phyloP scores from a whole-genome alignment of 2,888 invertebrate species.

The Amphipyra tragopoginis region DNA sequence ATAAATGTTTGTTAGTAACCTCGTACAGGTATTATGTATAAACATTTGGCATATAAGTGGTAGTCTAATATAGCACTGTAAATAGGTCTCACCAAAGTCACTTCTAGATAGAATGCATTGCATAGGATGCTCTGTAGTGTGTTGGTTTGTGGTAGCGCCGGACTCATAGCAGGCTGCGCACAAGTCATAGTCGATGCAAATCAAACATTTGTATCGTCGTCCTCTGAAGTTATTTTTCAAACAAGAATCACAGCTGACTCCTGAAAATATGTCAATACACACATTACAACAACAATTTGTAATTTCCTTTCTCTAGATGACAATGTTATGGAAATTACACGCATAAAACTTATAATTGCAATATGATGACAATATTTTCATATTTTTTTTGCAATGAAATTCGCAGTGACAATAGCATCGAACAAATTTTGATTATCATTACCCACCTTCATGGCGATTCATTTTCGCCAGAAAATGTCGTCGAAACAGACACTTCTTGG shows the following conservation, averaged over 20 bases:
- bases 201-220: conserved; percentile 99
- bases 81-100: conserved; percentile 94
- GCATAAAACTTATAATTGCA: conserved; percentile 54
- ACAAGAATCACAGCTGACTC: conserved; percentile 99
- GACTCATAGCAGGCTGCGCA: conserved; percentile 99
- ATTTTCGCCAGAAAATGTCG: conserved; percentile 91
- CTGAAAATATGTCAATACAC: conserved; percentile 90
- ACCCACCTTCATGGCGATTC: conserved; percentile 98
- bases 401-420: conserved; percentile 87
- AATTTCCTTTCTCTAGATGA: conserved; percentile 51
- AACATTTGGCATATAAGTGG: conserved; percentile 29
- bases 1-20: conserved; percentile 19
- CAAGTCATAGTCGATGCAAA: conserved; percentile 99
- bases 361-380: conserved; percentile 63
- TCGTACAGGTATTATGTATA: conserved; percentile 15
- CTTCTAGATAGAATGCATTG: conserved; percentile 99
- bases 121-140: conserved; percentile 99
- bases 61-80: conserved; percentile 36
- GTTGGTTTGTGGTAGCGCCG: conserved; percentile 96
- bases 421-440: conserved; percentile 90
- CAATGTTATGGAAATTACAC: conserved; percentile 47
- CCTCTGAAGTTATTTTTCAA: conserved; percentile 99
- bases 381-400: conserved; percentile 75
- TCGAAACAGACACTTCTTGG: conserved; percentile 84
- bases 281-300: conserved; percentile 69